Base-by-base conservation (phyloP, 64 coral and sea anemone species). In the Astreopora myriophthalma region DNA sequence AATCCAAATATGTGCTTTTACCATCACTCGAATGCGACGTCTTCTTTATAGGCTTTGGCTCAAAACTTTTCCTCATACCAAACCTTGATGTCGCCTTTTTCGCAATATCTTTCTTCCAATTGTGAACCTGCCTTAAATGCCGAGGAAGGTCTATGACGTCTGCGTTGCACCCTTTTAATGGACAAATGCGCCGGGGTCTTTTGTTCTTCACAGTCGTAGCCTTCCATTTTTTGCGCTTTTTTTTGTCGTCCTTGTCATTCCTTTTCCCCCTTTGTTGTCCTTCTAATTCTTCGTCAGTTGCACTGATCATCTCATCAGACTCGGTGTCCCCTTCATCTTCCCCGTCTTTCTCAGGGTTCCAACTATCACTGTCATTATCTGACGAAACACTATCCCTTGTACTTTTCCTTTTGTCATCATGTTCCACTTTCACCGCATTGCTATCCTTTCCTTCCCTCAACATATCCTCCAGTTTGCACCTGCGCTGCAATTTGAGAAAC, bases 51-150 rank as follows among this genome's bases (percentile, higher is more conserved):
- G 29, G 36, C 38, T 71, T 65, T 17, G 20, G 52, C 60, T 66
- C 9, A 8, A 76, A 89, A 76, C 74, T 89, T 77, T 89, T 77
- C 60, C 87, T 75, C 72, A 89, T 40, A 3, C 87, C 87, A 89
- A 35, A 89, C 12, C 71, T 77, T 14, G 51, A 89, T 39, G 55
- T 44, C 25, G 73, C 87, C 20, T 89, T 75, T 88, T 23, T 76
- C 66, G 73, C 52, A 3, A 17, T 57, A 5, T 89, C 58, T 17
- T 78, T 78, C 12, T 25, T 78, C 87, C 87, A 76, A 25, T 66
- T 52, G 65, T 65, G 80, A 65, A 84, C 58, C 4, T 39, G 16
- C 24, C 71, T 25, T 89, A 89, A 63, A 34, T 89, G 87, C 78
- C 73, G 48, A 76, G 87, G 87, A 34, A 89, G 29, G 60, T 79